phyloP scores from a whole-genome alignment of 2,888 invertebrate species.

The Troides oblongomaculatus region DNA sequence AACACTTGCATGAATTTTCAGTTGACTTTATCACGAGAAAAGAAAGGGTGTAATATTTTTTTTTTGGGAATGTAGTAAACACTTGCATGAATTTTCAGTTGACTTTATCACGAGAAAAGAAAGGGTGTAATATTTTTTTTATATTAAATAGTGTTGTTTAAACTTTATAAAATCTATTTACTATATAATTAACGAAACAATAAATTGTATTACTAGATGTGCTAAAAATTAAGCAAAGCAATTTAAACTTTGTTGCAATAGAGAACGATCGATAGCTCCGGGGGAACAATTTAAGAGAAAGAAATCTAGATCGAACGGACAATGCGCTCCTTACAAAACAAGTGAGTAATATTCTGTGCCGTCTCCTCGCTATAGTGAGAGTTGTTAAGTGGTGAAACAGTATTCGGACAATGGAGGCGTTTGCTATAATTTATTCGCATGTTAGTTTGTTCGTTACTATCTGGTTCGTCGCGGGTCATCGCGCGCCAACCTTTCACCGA shows the following conservation, averaged over 20 bases:
- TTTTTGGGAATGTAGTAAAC: too few relatives aligned
- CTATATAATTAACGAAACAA: too few relatives aligned
- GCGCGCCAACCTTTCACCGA: conserved; percentile 64
- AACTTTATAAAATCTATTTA: too few relatives aligned
- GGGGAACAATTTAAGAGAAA: conserved; percentile 47
- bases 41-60: too few relatives aligned
- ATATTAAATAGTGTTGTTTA: too few relatives aligned
- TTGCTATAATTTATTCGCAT: conserved; percentile 42
- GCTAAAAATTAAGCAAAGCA: conserved; percentile 29
- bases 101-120: too few relatives aligned
- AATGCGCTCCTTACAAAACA: conserved; percentile 71
- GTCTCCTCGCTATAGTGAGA: conserved; percentile 69
- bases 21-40: too few relatives aligned
- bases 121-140: too few relatives aligned
- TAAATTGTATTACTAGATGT: too few relatives aligned
- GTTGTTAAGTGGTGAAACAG: conserved; percentile 73
- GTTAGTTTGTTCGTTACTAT: conserved; percentile 33
- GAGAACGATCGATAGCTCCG: conserved; percentile 50
- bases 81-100: too few relatives aligned
- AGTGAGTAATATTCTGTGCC: conserved; percentile 62
- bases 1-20: too few relatives aligned
- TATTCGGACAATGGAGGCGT: conserved; percentile 55
- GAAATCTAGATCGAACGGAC: conserved; percentile 73
- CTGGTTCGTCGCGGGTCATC: conserved; percentile 56
- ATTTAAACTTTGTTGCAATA: conserved; percentile 41